Evolutionary conservation across 2,113 vertebrate species (phyloP).

Genomic region (Corythoichthys intestinalis): DNA sequence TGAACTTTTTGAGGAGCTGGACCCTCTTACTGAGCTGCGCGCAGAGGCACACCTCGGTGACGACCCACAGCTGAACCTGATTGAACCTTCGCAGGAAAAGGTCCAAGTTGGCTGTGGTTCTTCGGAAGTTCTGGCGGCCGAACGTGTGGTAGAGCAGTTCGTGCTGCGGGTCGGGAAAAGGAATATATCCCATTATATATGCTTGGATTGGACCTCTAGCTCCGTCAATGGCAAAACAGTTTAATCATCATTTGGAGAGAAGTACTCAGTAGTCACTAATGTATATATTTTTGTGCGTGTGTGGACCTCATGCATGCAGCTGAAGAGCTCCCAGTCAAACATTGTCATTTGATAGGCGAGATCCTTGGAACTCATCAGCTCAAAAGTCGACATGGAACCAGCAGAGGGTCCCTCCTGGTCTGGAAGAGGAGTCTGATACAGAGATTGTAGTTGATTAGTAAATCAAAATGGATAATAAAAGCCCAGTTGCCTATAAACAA

Average conservation of each 20-base stretch:
- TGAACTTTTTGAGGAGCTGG: constrained; percentile 97
- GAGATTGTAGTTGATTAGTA: background rate
- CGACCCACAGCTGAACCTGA: constrained; percentile 98
- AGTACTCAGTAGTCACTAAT: too few relatives aligned
- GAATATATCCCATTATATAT: background rate
- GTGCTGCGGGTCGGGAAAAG: constrained; percentile 68
- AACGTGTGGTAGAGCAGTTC: constrained; percentile 97
- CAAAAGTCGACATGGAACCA: constrained; percentile 91
- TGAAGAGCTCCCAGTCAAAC: constrained; percentile 98
- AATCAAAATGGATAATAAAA: too few relatives aligned
- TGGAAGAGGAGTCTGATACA: constrained; percentile 79
- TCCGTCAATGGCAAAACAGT: too few relatives aligned
- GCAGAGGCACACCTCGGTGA: constrained; percentile 93
- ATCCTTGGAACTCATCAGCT: constrained; percentile 98
- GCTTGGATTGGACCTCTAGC: too few relatives aligned
- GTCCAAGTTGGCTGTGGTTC: constrained; percentile 93
- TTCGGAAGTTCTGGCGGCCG: constrained; percentile 90
- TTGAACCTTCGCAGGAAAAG: constrained; percentile 95
- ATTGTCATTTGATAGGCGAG: constrained; percentile 95
- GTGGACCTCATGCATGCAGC: constrained; percentile 92
- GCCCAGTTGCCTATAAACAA: too few relatives aligned
- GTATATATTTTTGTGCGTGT: background rate
- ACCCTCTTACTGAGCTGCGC: constrained; percentile 93
- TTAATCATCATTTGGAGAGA: too few relatives aligned
- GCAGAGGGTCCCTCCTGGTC: constrained; percentile 93